phyloP scores from a whole-genome alignment of 2,113 vertebrate species.

The Ivindomyrus marchei region DNA sequence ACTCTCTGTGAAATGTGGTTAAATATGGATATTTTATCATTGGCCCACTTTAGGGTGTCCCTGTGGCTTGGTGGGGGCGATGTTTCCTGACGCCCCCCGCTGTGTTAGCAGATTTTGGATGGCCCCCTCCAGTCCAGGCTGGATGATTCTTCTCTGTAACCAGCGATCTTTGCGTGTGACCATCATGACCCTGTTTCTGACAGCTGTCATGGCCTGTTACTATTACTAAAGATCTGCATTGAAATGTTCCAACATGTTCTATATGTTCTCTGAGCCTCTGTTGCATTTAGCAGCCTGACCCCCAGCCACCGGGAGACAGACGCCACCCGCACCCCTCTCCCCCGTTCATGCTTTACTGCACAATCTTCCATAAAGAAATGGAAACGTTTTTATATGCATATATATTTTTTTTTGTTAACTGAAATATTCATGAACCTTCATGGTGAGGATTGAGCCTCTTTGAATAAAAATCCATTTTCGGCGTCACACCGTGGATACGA shows the following conservation, averaged over 20 bases:
- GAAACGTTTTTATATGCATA: conserved; percentile 21
- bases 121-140: not conserved
- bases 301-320: not conserved
- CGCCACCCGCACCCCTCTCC: not conserved
- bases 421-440: conserved; percentile 33
- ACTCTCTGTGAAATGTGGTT: not conserved
- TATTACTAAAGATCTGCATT: not conserved
- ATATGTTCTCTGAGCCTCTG: not conserved
- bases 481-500: conserved; percentile 15
- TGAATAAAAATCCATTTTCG: conserved; percentile 32
- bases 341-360: conserved; percentile 6
- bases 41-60: not conserved
- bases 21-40: not conserved
- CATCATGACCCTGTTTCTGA: not conserved
- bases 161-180: not conserved
- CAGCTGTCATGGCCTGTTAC: not conserved
- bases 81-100: not conserved
- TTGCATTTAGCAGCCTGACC: not conserved
- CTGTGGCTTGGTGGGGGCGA: not conserved
- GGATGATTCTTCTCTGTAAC: not conserved
- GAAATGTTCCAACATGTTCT: not conserved
- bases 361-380: conserved; percentile 20
- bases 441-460: conserved; percentile 4
- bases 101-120: not conserved
- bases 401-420: conserved; percentile 27